Percentiles rank a stretch among this genome's conserved stretches.
These are phyloP conservation scores for Brotula barbata DNA, from an alignment of 2,797 vertebrate species.

Conservation along the genomic window DNA sequence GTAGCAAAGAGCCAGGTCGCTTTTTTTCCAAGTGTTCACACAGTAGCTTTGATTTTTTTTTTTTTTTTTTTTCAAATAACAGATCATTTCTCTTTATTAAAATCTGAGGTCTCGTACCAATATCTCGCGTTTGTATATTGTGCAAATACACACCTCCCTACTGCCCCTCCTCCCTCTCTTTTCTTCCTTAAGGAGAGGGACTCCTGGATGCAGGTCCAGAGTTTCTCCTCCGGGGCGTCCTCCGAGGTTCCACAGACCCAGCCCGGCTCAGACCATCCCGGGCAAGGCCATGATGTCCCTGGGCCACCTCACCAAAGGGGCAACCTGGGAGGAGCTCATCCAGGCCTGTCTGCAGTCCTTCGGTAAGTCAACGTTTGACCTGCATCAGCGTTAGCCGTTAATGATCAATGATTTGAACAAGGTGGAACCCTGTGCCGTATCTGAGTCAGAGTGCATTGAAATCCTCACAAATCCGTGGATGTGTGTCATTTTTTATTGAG, in stretches of 20 bases:
- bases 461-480: too few relatives aligned
- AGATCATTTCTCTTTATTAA: slow-evolving; percentile 13
- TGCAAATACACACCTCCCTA: neutral
- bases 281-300: slow-evolving; percentile 82
- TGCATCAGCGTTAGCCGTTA: neutral
- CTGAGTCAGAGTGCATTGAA: neutral
- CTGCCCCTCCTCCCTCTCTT: slow-evolving; percentile 23
- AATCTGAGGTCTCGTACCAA: neutral
- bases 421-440: neutral
- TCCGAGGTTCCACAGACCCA: slow-evolving; percentile 77
- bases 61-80: neutral
- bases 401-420: too few relatives aligned
- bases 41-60: slow-evolving; percentile 35
- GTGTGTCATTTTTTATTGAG: too few relatives aligned
- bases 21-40: slow-evolving; percentile 25
- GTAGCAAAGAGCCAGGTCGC: slow-evolving; percentile 14
- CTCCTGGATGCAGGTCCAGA: slow-evolving; percentile 83
- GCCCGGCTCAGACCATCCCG: slow-evolving; percentile 76
- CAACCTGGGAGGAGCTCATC: slow-evolving; percentile 92
- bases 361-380: slow-evolving; percentile 82
- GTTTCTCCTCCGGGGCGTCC: slow-evolving; percentile 82
- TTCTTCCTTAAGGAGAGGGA: slow-evolving; percentile 77
- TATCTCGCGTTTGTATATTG: neutral
- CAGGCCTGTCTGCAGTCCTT: slow-evolving; percentile 92
- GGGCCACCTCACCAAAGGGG: slow-evolving; percentile 89